Percentiles rank a stretch among this genome's conserved stretches.
Evolutionary conservation across 2,113 vertebrate species (phyloP).

Genomic region (cattle (Bos taurus)): ARS-UCD2.0 NC_037338.1:101731001-101731500

Average conservation of each 20-base stretch:
- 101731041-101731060: not conserved
- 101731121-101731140: not conserved
- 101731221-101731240: not conserved
- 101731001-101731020: not conserved
- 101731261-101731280: not conserved
- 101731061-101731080: not conserved
- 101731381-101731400: accelerated
- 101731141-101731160: not conserved
- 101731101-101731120: not conserved
- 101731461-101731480: not conserved
- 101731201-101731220: accelerated
- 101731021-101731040: not conserved
- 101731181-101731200: not conserved
- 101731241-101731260: not conserved
- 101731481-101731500: accelerated
- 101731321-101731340: not conserved
- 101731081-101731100: accelerated
- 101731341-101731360: not conserved
- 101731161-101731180: not conserved
- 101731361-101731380: not conserved
- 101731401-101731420: not conserved
- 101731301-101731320: not conserved
- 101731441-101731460: not conserved
- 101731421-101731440: not conserved
- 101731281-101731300: not conserved